phyloP scores from a whole-genome alignment of 1,140 invertebrate genomes.

The Papilio xuthus region DNA sequence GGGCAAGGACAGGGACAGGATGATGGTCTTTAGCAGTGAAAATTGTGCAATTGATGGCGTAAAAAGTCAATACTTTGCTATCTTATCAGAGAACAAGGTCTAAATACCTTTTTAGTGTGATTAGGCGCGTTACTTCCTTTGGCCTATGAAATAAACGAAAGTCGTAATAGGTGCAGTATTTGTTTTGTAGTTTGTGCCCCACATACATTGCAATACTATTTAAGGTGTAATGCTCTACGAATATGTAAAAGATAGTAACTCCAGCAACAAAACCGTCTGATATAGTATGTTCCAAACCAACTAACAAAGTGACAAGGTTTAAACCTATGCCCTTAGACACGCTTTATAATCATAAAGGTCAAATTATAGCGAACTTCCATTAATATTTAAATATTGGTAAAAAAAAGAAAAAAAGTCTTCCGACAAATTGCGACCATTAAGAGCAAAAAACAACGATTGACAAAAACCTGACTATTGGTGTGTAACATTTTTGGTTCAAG shows the following conservation, averaged over 20 bases:
- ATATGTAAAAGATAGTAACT: neutral
- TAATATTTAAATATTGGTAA: neutral
- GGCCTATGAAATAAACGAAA: neutral
- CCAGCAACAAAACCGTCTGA: neutral
- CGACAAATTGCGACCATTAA: neutral
- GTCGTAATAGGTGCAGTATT: neutral
- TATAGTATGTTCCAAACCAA: neutral
- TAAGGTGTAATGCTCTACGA: no score
- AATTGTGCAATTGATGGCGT: slow-evolving; percentile 1
- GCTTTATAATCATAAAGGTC: slow-evolving; percentile 4
- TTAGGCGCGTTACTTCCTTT: slow-evolving; percentile 27
- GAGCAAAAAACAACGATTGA: neutral
- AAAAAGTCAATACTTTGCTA: neutral
- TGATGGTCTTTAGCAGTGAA: no score
- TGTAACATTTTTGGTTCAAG: slow-evolving; percentile 7
- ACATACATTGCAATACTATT: neutral
- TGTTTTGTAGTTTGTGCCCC: neutral
- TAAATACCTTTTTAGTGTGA: neutral
- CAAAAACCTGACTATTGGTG: neutral
- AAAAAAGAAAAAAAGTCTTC: slow-evolving; percentile 9
- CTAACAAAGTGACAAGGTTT: neutral
- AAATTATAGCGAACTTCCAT: neutral
- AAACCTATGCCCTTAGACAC: neutral
- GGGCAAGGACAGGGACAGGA: no score
- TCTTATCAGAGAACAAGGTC: slow-evolving; percentile 25